Evolutionary conservation across 2,888 invertebrate species (phyloP), one percentile per base, ranked within the genome.

Genomic region (Mimas tiliae): DNA sequence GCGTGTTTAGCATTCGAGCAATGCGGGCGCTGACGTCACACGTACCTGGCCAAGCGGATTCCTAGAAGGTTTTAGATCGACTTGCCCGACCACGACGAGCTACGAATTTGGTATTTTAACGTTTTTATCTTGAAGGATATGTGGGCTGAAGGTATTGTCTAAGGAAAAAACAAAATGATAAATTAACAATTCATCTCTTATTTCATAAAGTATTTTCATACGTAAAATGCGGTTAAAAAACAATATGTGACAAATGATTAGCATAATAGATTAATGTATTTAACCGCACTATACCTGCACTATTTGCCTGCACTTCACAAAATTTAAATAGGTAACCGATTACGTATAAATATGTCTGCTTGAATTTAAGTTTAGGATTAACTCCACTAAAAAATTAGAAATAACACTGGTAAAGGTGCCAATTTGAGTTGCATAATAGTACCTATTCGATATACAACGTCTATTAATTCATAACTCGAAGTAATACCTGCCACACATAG

Each of bases 401-500:
- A 38, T 38, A n/a, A 12, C 6, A 12, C 14, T n/a, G 14, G 14
- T 58, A 21, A 4, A 34, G 34, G 6, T 52, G 2, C 16, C 1
- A 52, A 55, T 16, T 19, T 16, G 16, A 34, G 4, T 11, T 11
- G 19, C 14, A 47, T 21, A 63, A 55, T 45, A 19, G 9, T 38
- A n/a, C n/a, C n/a, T n/a, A 38, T 38, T 38, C 38, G 1, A 38
- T 38, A 42, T 12, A 65, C 62, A 62, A 62, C 62, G 45, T 70
- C 65, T 19, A 67, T 69, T 45, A 12, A 38, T 70, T 70, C 58
- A 12, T 66, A 65, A 33, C 64, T 72, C 67, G 8, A 55, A 62
- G 70, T 66, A 48, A 45, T 0, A 64, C 51, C 75, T 74, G 72
- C 73, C 74, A 74, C 77, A 73, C 76, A 70, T 67, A 72, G 75